Evolutionary conservation across 2,888 invertebrate species (phyloP).

Genomic region (Ommatoiulus sabulosus): DNA sequence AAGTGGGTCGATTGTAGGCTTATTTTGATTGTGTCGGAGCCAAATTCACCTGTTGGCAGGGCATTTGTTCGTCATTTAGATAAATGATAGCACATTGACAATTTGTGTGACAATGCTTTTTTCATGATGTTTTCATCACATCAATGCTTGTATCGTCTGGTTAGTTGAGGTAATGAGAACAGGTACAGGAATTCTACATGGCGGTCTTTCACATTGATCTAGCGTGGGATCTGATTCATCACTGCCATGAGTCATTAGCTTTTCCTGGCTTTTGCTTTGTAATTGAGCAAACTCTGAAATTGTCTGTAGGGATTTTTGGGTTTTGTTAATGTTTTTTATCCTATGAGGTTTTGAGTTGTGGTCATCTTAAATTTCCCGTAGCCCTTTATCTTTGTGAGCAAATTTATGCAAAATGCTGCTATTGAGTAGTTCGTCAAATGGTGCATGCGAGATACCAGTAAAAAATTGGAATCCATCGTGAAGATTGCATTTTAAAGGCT

Average conservation of each 20-base stretch:
- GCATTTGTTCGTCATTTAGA: constrained; percentile 45
- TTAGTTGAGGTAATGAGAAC: constrained; percentile 42
- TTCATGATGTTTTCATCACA: constrained; percentile 45
- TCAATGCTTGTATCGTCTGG: constrained; percentile 43
- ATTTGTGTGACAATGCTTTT: constrained; percentile 45
- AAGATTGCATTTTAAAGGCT: constrained; percentile 43
- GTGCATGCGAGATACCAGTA: neutral
- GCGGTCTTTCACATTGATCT: constrained; percentile 47
- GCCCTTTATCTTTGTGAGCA: neutral
- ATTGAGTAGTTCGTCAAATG: neutral
- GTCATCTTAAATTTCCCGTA: neutral
- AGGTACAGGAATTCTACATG: constrained; percentile 30
- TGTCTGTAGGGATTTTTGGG: neutral
- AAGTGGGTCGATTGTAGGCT: constrained; percentile 4
- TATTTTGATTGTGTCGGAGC: neutral
- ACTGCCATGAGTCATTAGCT: constrained; percentile 41
- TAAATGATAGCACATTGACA: constrained; percentile 47
- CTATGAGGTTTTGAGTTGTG: neutral
- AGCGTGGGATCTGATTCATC: constrained; percentile 48
- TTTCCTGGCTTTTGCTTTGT: constrained; percentile 37
- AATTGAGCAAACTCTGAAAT: constrained; percentile 30
- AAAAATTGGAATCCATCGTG: neutral
- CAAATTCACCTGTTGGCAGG: constrained; percentile 16
- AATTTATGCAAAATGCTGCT: neutral
- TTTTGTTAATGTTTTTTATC: neutral